phyloP scores from a whole-genome alignment of 2,797 vertebrate genomes.

The Discoglossus pictus region DNA sequence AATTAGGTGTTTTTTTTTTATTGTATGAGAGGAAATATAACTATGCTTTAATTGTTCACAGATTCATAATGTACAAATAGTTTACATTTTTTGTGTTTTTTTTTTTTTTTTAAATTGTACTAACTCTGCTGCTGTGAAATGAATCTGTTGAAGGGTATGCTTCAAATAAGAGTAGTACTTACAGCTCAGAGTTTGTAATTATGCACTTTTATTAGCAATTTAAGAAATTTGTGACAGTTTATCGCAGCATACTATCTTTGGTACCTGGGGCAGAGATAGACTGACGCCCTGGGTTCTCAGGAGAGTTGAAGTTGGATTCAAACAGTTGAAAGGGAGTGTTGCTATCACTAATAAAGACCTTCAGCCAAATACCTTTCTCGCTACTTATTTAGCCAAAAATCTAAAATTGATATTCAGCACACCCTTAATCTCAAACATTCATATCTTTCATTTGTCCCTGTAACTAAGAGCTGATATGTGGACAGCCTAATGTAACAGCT shows the following conservation, averaged over 20 bases:
- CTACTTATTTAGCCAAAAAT: conserved; percentile 38
- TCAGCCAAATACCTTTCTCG: conserved; percentile 50
- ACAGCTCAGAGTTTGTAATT: no score
- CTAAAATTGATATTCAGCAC: conserved; percentile 47
- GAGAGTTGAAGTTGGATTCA: conserved; percentile 14
- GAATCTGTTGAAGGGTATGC: no score
- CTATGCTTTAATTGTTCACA: no score
- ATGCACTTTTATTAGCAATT: no score
- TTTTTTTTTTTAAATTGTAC: no score
- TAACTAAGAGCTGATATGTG: conserved; percentile 33
- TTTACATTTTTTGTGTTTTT: no score
- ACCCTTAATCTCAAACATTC: conserved; percentile 50
- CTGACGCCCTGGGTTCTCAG: conserved; percentile 14
- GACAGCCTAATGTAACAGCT: conserved; percentile 16
- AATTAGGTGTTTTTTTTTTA: no score
- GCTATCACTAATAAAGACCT: conserved; percentile 37
- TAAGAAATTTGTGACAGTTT: no score
- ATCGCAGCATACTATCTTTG: conserved; percentile 28
- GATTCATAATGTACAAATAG: no score
- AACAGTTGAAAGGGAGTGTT: conserved; percentile 20
- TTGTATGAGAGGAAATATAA: no score
- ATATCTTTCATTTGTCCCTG: conserved; percentile 48
- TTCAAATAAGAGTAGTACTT: no score
- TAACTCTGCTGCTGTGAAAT: no score
- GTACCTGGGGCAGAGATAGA: conserved; percentile 14